Conservation (phyloP, 2,113 vertebrate genomes). For the Rostratula benghalensis region DNA sequence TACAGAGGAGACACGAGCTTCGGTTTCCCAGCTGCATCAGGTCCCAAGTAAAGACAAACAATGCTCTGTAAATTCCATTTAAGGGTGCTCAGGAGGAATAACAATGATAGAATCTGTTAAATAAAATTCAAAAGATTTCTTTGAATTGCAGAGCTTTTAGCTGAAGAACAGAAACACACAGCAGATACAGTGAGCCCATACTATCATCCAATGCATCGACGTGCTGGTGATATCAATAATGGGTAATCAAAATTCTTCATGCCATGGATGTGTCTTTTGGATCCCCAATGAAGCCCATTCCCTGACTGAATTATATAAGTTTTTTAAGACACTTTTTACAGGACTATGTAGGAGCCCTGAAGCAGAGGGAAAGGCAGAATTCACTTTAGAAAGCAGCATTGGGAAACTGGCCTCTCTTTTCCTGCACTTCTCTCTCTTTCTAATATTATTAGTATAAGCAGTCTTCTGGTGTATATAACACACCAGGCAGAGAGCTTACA, state of each 20-base stretch:
- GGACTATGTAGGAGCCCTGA: background rate
- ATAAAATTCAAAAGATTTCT: background rate
- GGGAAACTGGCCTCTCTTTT: background rate
- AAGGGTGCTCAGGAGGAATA: background rate
- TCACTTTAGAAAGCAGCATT: background rate
- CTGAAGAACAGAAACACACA: background rate
- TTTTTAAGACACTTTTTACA: background rate
- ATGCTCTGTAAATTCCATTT: background rate
- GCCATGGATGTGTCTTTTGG: background rate
- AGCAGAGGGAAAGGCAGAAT: background rate
- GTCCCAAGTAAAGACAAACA: background rate
- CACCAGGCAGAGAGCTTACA: background rate
- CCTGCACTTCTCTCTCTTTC: background rate
- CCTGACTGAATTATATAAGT: background rate
- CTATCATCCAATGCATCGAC: background rate
- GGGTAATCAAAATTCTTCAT: background rate
- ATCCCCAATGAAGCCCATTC: background rate
- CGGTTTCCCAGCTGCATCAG: background rate
- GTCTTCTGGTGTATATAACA: background rate
- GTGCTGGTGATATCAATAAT: background rate
- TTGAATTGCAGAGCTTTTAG: background rate
- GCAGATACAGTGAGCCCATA: background rate
- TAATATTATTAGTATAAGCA: background rate
- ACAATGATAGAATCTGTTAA: background rate
- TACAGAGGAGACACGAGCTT: background rate